Percentiles rank a stretch among this genome's conserved stretches.
These are phyloP conservation scores for Bicyclus anynana DNA, from an alignment of 1,140 invertebrate genomes.

Conservation along the genomic window DNA sequence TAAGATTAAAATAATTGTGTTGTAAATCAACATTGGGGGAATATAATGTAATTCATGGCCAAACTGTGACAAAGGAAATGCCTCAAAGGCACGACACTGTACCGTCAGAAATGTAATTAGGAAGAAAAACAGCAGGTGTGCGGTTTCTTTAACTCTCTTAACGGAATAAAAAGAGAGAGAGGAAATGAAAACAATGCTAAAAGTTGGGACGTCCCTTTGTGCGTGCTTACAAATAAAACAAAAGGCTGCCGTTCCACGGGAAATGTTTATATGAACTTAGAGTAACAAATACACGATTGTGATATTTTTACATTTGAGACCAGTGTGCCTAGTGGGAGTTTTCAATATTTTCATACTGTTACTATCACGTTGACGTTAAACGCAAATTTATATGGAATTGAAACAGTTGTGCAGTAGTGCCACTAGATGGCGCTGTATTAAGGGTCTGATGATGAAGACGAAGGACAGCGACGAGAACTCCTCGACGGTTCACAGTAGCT, in stretches of 20 bases:
- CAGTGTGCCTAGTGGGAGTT: too few species aligned
- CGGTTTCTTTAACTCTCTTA: slow-evolving; percentile 15
- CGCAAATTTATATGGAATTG: too few species aligned
- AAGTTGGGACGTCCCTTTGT: neutral
- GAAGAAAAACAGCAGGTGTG: slow-evolving; percentile 21
- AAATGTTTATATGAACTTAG: too few species aligned
- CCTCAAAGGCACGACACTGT: slow-evolving; percentile 5
- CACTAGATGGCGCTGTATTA: too few species aligned
- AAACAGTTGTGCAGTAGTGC: too few species aligned
- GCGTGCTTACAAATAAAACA: slow-evolving; percentile 2
- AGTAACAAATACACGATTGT: too few species aligned
- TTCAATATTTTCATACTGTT: too few species aligned
- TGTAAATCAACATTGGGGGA: slow-evolving; percentile 1
- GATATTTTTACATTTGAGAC: too few species aligned
- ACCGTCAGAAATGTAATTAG: slow-evolving; percentile 22
- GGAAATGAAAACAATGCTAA: neutral
- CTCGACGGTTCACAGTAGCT: too few species aligned
- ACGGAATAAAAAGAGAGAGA: slow-evolving; percentile 1
- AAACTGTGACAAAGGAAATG: slow-evolving; percentile 12
- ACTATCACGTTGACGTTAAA: too few species aligned
- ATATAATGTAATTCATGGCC: slow-evolving; percentile 9
- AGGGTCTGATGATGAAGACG: too few species aligned
- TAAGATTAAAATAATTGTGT: neutral
- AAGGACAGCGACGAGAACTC: too few species aligned
- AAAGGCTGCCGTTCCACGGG: neutral